Percentiles rank a stretch among this genome's conserved stretches.
Conservation (phyloP, 1,140 invertebrate species). For the Chlorops oryzae region DNA sequence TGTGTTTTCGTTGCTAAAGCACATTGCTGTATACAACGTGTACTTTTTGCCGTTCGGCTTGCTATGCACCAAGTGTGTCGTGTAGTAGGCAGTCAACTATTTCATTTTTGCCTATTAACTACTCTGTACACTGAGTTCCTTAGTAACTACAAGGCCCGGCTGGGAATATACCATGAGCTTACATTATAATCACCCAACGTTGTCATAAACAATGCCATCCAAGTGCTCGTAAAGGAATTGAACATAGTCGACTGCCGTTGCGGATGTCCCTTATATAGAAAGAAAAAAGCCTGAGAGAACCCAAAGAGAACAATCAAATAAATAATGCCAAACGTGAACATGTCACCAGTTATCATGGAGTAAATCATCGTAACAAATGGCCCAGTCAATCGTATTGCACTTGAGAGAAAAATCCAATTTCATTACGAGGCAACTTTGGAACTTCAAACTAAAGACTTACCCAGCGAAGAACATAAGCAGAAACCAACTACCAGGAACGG, state of each 20-base stretch:
- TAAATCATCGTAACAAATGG: constrained; percentile 99
- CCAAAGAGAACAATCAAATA: constrained; percentile 88
- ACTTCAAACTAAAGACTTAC: constrained; percentile 52
- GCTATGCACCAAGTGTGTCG: no score
- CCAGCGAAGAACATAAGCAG: constrained; percentile 98
- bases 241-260: constrained; percentile 72
- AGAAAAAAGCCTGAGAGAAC: constrained; percentile 95
- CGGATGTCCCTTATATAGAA: constrained; percentile 89
- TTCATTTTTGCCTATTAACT: no score
- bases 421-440: no score
- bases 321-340: constrained; percentile 96
- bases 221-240: constrained; percentile 81
- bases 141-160: no score
- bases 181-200: constrained; percentile 97
- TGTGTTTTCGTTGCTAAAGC: no score
- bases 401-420: constrained; percentile 45
- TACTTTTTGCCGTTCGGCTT: no score
- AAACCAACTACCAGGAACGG: constrained; percentile 93
- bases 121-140: no score
- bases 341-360: constrained; percentile 95
- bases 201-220: constrained; percentile 97
- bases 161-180: no score
- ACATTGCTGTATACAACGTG: no score
- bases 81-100: no score
- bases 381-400: constrained; percentile 86